A percentile compares a stretch with the other conserved stretches of the same genome.
These are phyloP conservation scores for Arenicola marina DNA, from an alignment of 2,888 invertebrate genomes.

Conservation along the genomic window DNA sequence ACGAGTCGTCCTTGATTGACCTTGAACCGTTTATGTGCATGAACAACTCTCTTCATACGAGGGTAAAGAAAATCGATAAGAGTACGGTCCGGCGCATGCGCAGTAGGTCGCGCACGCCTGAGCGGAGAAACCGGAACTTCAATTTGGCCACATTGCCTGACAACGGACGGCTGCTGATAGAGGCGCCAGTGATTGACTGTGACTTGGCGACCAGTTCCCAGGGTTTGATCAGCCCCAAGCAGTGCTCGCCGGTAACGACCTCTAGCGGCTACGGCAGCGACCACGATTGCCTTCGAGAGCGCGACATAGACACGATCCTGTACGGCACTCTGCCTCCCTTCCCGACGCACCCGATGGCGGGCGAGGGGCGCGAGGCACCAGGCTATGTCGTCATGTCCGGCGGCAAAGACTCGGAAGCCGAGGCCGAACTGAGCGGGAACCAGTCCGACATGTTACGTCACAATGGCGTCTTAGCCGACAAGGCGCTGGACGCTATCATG, in stretches of 20 bases:
- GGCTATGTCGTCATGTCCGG: not conserved
- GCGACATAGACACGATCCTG: not conserved
- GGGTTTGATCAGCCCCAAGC: not conserved
- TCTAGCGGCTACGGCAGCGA: conserved; percentile 3
- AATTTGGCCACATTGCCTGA: too few species aligned
- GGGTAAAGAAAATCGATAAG: not conserved
- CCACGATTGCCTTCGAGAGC: not conserved
- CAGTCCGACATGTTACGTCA: not conserved
- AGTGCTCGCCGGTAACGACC: not conserved
- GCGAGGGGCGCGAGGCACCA: not conserved
- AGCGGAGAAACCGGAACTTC: not conserved
- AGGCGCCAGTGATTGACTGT: not conserved
- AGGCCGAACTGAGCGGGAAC: not conserved
- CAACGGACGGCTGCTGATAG: too few species aligned
- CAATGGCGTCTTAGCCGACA: not conserved
- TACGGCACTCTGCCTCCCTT: not conserved
- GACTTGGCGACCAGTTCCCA: not conserved
- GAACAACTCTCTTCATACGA: not conserved
- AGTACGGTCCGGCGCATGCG: not conserved
- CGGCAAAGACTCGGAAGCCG: not conserved
- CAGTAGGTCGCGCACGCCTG: not conserved
- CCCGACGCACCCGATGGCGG: not conserved
- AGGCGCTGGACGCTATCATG: not conserved
- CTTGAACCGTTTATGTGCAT: not conserved
- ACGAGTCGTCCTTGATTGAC: too few species aligned